Percentiles rank a stretch among this genome's conserved stretches.
Evolutionary conservation across 1,140 invertebrate genomes (phyloP).

Genomic region (Drosophila orosa): DNA sequence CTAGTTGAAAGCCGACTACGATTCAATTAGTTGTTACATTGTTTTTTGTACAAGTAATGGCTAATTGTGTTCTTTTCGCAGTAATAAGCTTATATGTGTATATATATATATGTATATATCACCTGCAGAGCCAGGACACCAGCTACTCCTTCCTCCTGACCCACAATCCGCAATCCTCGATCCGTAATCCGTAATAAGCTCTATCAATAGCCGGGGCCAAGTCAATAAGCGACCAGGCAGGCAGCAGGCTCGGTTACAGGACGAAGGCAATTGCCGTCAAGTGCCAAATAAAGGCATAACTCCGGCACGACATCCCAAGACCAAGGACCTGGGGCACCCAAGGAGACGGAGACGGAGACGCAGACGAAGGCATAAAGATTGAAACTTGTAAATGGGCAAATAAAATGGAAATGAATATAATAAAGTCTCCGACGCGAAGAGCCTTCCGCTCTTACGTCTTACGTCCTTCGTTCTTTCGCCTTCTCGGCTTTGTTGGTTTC

Average conservation of each 20-base stretch:
- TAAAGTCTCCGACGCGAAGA: slow-evolving; percentile 54
- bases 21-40: too few relatives aligned
- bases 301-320: slow-evolving; percentile 24
- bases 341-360: background rate
- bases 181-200: slow-evolving; percentile 54
- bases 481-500: background rate
- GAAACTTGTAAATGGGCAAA: slow-evolving; percentile 79
- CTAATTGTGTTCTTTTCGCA: too few relatives aligned
- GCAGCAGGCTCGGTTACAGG: slow-evolving; percentile 15
- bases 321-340: slow-evolving; percentile 6
- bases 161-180: slow-evolving; percentile 7
- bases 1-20: too few relatives aligned
- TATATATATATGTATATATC: too few relatives aligned
- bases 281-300: slow-evolving; percentile 79
- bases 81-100: too few relatives aligned
- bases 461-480: background rate
- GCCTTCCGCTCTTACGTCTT: slow-evolving; percentile 19
- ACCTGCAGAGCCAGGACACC: slow-evolving; percentile 97
- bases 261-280: slow-evolving; percentile 47
- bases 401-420: slow-evolving; percentile 82
- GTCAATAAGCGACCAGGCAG: slow-evolving; percentile 54
- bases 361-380: slow-evolving; percentile 45
- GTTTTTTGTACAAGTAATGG: too few relatives aligned
- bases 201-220: slow-evolving; percentile 60
- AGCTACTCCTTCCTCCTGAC: slow-evolving; percentile 52